Percentiles rank a stretch among this genome's conserved stretches.
These are phyloP conservation scores for Bubo bubo DNA, from an alignment of 2,113 vertebrate species.

Conservation along the genomic window DNA sequence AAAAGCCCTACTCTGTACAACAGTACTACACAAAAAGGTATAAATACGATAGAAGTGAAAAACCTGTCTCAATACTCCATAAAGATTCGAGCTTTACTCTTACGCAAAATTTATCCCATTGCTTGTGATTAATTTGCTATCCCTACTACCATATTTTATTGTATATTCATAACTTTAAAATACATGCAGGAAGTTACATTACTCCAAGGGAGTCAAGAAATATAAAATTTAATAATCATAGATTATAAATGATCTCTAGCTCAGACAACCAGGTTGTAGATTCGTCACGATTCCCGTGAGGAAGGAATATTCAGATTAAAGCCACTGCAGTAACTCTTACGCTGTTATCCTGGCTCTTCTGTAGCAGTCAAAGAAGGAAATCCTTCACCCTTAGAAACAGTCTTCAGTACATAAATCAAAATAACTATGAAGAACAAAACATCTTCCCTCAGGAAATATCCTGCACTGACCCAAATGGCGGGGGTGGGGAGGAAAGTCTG, in stretches of 20 bases:
- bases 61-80: neutral
- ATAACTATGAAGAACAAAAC: neutral
- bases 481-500: too few relatives aligned
- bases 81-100: neutral
- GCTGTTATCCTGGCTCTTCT: neutral
- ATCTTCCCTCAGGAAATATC: neutral
- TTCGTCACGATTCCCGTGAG: neutral
- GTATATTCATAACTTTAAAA: constrained; percentile 4
- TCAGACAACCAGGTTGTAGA: neutral
- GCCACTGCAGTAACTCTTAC: neutral
- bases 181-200: neutral
- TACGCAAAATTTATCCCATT: neutral
- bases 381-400: neutral
- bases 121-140: neutral
- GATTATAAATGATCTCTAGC: neutral
- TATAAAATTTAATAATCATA: neutral
- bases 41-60: neutral
- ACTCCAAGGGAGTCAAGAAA: neutral
- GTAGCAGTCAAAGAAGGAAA: neutral
- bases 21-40: neutral
- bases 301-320: neutral
- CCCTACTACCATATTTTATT: neutral
- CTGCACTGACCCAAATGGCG: neutral
- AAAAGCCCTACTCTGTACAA: neutral
- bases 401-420: neutral